Percentiles rank a stretch among this genome's conserved stretches.
Evolutionary conservation across 2,797 vertebrate genomes (phyloP).

Genomic region (Sebastes hubbsi): DNA sequence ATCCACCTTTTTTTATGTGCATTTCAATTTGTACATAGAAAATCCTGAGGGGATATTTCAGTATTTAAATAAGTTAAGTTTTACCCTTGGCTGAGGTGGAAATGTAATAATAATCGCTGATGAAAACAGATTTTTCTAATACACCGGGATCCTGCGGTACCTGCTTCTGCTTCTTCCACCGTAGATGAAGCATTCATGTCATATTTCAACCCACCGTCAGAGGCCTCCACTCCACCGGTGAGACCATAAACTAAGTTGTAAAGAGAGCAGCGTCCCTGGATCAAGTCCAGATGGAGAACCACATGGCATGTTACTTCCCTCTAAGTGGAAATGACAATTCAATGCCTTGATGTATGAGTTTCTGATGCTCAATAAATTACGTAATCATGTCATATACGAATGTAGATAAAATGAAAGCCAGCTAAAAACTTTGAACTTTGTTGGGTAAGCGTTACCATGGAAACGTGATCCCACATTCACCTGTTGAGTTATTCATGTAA

Average conservation of each 20-base stretch:
- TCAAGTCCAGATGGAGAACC: background rate
- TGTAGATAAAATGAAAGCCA: too few species aligned
- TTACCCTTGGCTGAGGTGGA: background rate
- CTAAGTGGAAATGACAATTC: background rate
- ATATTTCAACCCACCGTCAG: background rate
- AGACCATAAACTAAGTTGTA: background rate
- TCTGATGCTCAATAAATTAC: background rate
- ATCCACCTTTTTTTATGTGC: background rate
- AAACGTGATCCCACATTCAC: background rate
- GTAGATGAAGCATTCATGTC: background rate
- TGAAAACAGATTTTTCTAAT: background rate
- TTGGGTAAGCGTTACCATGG: background rate
- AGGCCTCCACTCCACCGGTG: background rate
- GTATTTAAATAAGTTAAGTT: background rate
- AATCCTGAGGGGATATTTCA: background rate
- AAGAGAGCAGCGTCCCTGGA: background rate
- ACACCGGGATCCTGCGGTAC: background rate
- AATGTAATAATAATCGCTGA: background rate
- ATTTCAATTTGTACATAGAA: background rate
- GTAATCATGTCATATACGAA: too few species aligned
- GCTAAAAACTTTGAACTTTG: too few species aligned
- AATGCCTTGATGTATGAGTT: background rate
- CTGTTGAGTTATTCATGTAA: background rate
- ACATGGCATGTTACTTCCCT: background rate
- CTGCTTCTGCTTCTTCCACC: background rate